Evolutionary conservation across 2,888 invertebrate species (phyloP).

Genomic region (Drosophila kanekoi): DNA sequence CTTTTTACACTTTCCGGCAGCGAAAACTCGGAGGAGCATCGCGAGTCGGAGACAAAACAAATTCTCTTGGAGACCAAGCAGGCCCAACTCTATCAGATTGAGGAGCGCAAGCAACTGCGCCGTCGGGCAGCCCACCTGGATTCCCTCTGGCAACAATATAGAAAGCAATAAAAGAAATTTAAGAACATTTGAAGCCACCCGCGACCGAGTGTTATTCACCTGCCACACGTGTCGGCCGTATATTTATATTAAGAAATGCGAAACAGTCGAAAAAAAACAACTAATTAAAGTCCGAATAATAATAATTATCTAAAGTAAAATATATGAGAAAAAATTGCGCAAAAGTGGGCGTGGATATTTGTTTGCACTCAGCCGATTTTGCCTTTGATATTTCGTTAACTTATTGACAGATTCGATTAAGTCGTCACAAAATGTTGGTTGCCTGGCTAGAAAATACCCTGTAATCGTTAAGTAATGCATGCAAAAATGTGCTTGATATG

Average conservation of each 20-base stretch:
- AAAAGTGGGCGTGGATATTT: too few relatives aligned
- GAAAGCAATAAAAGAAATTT: not conserved
- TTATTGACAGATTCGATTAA: not conserved
- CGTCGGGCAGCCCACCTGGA: constrained; percentile 48
- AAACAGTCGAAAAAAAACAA: too few relatives aligned
- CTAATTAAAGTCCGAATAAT: too few relatives aligned
- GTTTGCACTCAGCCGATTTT: not conserved
- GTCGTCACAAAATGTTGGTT: not conserved
- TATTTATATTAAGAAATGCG: too few relatives aligned
- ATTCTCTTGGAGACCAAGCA: constrained; percentile 59
- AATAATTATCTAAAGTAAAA: too few relatives aligned
- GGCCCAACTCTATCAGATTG: constrained; percentile 66
- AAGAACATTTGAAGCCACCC: not conserved
- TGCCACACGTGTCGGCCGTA: too few relatives aligned
- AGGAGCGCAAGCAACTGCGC: constrained; percentile 44
- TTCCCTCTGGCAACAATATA: constrained; percentile 45
- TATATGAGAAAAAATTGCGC: too few relatives aligned
- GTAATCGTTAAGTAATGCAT: not conserved
- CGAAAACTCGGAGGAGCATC: constrained; percentile 64
- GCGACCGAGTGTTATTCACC: not conserved
- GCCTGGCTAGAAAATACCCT: not conserved
- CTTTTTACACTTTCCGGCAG: constrained; percentile 10
- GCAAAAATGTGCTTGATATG: too few relatives aligned
- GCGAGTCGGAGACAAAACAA: constrained; percentile 62
- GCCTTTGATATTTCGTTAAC: not conserved